A percentile compares a stretch with the other conserved stretches of the same genome.
These are phyloP conservation scores for Embiotoca jacksoni DNA, from an alignment of 2,113 vertebrate genomes.

Conservation along the genomic window DNA sequence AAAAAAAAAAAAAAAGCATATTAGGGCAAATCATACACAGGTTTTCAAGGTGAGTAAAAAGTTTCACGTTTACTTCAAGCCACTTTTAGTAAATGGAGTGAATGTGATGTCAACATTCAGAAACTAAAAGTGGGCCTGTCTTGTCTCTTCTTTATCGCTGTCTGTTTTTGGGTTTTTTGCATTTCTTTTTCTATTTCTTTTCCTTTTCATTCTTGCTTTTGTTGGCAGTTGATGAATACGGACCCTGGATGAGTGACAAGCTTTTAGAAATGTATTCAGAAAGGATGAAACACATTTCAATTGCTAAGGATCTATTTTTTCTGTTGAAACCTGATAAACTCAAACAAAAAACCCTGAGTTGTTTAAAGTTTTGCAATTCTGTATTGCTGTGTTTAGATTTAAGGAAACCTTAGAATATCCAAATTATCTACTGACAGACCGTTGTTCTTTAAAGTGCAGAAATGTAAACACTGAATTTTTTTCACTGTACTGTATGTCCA, in stretches of 20 bases:
- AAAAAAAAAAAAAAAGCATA: neutral
- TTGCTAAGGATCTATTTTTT: neutral
- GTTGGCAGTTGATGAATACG: constrained; percentile 3
- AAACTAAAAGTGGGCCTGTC: neutral
- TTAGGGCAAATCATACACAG: neutral
- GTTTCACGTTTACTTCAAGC: neutral
- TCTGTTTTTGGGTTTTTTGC: neutral
- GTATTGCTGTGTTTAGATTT: neutral
- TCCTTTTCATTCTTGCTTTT: constrained; percentile 1
- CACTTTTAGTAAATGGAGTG: neutral
- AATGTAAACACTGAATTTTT: neutral
- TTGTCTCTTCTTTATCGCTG: neutral
- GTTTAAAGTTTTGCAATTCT: no score
- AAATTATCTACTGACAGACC: neutral
- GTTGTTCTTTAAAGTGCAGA: neutral
- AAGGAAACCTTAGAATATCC: neutral
- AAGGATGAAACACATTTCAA: neutral
- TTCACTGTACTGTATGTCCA: neutral
- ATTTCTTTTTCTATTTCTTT: constrained; percentile 6
- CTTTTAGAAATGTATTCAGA: constrained; percentile 27
- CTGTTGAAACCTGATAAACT: neutral
- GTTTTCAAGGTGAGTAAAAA: neutral
- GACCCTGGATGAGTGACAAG: neutral
- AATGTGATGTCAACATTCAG: neutral
- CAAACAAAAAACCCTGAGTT: neutral